Evolutionary conservation across 2,113 vertebrate genomes (phyloP), one percentile per base, ranked within the genome.

Genomic region (Chauna torquata): DNA sequence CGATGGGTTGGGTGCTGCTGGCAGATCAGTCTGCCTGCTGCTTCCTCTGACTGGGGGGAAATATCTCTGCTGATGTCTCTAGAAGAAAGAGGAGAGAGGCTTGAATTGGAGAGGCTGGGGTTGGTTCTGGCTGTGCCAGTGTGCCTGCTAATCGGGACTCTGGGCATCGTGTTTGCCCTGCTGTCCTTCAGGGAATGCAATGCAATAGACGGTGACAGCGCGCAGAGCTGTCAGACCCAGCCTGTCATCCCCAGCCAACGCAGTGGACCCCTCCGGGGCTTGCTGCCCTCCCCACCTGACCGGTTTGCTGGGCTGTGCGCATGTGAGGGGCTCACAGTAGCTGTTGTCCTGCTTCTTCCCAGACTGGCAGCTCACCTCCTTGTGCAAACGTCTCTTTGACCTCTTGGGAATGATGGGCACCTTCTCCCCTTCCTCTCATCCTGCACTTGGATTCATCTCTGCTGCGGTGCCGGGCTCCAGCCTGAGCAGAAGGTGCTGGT

Each of bases 41-140:
- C n/a, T n/a, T 36, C 47, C 32, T 55, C 57, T 81, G 49, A 52
- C 9, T 8, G 5, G 17, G 5, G 4, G 8, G 18, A 52, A 76
- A 18, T 45, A n/a, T n/a, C n/a, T n/a, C 30, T 74, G 38, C 16
- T 42, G 45, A 4, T 88, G 42, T 42, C 85, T 19, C 82, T 24
- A 38, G 44, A n/a, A 59, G 49, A 74, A 59, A 54, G 42, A 50
- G 50, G 55, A 50, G 24, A 57, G n/a, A 58, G n/a, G 19, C 19
- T 61, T 70, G 44, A 18, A 0, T 1, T 44, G 20, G 76, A 59
- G 68, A 44, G 17, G 23, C 0, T 5, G 18, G 20, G 15, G 30
- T 16, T 30, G 19, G 49, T 8, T 86, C 50, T 40, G 55, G 22
- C 50, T 12, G 15, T 69, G 55, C 62, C 45, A 74, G n/a, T 34